Conservation (phyloP, 2,113 vertebrate genomes). For the Odocoileus virginianus region DNA sequence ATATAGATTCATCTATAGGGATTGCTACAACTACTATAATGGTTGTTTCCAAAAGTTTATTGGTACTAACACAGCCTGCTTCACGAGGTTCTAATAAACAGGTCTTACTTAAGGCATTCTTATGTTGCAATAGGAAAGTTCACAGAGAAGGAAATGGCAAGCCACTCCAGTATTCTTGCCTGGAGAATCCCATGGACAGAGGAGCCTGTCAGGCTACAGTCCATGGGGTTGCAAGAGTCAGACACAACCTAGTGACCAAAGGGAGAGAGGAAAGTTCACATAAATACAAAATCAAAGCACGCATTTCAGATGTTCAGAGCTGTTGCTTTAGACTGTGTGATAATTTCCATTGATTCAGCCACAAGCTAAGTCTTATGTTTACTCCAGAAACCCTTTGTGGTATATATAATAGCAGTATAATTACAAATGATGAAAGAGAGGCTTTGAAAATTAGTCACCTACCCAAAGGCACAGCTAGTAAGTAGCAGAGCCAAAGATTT, state of each 20-base stretch:
- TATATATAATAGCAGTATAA: neutral
- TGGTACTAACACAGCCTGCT: neutral
- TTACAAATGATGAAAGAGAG: neutral
- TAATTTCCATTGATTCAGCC: neutral
- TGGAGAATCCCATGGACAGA: neutral
- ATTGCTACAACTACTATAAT: neutral
- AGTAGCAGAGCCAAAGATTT: neutral
- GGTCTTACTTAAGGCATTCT: neutral
- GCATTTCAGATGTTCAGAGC: neutral
- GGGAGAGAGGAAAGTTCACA: neutral
- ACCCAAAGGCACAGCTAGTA: neutral
- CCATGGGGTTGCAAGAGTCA: neutral
- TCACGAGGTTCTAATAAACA: neutral
- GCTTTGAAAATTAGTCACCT: neutral
- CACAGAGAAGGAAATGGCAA: neutral
- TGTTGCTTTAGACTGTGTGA: neutral
- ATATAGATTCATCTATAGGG: neutral
- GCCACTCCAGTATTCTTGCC: neutral
- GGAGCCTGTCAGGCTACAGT: neutral
- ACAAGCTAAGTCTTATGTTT: neutral
- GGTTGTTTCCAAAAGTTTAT: neutral
- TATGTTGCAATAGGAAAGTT: neutral
- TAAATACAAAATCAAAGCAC: neutral
- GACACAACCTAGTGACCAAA: neutral
- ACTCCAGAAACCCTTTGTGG: neutral